Evolutionary conservation across 2,113 vertebrate species (phyloP).

Genomic region (Dicerorhinus sumatrensis): DNA sequence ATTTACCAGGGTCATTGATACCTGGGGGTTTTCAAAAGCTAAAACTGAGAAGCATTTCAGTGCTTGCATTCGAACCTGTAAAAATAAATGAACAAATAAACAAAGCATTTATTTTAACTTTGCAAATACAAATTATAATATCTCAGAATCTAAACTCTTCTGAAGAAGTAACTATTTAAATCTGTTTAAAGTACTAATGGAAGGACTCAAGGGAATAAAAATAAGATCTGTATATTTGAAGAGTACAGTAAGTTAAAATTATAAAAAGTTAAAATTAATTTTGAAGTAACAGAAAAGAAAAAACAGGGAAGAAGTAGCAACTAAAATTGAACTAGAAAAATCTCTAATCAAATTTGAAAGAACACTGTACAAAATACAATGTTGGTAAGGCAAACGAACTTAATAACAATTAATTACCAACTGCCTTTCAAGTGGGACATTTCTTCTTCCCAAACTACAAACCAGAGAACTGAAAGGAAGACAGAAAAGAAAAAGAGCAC

Average conservation of each 20-base stretch:
- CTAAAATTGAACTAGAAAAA: conserved; percentile 23
- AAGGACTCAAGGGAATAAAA: neutral
- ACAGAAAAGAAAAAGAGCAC: neutral
- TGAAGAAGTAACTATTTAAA: conserved; percentile 63
- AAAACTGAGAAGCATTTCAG: conserved; percentile 99
- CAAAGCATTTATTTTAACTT: conserved; percentile 44
- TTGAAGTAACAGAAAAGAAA: conserved; percentile 50
- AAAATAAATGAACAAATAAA: conserved; percentile 61
- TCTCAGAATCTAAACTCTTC: conserved; percentile 43
- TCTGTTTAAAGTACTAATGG: conserved; percentile 34
- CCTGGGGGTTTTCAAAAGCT: conserved; percentile 98
- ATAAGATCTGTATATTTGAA: neutral
- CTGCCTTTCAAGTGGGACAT: neutral
- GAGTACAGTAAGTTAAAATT: neutral
- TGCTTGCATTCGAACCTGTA: conserved; percentile 98
- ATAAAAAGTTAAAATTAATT: conserved; percentile 55
- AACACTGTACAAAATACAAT: conserved; percentile 9
- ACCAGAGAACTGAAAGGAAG: neutral
- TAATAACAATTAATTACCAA: conserved; percentile 17
- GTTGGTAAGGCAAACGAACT: conserved; percentile 15
- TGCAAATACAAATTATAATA: conserved; percentile 51
- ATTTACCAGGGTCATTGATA: conserved; percentile 97
- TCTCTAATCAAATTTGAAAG: conserved; percentile 36
- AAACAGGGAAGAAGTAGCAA: neutral
- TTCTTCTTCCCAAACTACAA: conserved; percentile 38